phyloP scores from a whole-genome alignment of 2,888 invertebrate genomes.

The Drosophila anceps region DNA sequence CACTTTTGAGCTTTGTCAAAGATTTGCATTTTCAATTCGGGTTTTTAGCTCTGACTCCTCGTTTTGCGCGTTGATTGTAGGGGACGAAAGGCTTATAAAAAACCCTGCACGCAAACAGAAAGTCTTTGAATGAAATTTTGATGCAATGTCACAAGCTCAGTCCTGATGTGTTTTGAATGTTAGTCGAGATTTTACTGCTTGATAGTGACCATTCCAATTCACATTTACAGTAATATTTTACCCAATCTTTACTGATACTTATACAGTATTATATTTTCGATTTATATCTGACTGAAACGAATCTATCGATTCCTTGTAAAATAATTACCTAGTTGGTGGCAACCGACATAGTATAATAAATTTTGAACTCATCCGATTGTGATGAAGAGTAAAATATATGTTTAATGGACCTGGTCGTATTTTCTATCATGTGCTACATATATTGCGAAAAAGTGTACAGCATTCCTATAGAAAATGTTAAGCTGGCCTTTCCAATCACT shows the following conservation, averaged over 20 bases:
- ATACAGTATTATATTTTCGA: not conserved
- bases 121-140: constrained; percentile 10
- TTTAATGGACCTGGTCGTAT: not conserved
- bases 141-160: not conserved
- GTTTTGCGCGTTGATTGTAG: constrained; percentile 20
- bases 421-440: not conserved
- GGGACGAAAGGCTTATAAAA: constrained; percentile 14
- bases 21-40: constrained; percentile 76
- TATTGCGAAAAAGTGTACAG: not conserved
- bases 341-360: not conserved
- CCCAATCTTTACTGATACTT: not conserved
- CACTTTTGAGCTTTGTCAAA: constrained; percentile 73
- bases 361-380: not conserved
- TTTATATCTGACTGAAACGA: not conserved
- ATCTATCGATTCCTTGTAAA: not conserved
- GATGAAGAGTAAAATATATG: not conserved
- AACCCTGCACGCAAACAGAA: constrained; percentile 16
- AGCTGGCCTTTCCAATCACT: constrained; percentile 58
- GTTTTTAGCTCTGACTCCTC: constrained; percentile 13
- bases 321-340: not conserved
- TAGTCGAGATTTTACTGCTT: not conserved
- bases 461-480: constrained; percentile 47
- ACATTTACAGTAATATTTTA: no score
- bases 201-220: constrained; percentile 22
- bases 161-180: not conserved